Evolutionary conservation across 2,888 invertebrate genomes (phyloP).

Genomic region (Liopterus haemorrhoidalis): DNA sequence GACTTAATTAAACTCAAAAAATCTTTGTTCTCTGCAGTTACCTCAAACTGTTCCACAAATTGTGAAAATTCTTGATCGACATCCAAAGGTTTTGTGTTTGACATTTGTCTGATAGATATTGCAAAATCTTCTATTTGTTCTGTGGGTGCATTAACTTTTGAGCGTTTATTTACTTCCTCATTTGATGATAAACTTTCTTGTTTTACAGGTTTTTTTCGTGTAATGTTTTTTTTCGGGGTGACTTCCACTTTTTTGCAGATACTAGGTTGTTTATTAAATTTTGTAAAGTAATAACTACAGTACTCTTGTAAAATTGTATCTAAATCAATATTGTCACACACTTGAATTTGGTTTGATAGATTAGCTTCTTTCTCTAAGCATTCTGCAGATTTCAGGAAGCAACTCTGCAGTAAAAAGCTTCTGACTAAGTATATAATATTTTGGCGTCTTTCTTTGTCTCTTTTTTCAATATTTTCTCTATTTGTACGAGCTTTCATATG

Average conservation of each 20-base stretch:
- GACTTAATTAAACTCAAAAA: constrained; percentile 44
- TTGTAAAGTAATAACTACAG: constrained; percentile 75
- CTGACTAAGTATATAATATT: constrained; percentile 59
- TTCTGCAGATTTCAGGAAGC: constrained; percentile 58
- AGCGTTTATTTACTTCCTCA: constrained; percentile 31
- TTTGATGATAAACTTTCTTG: constrained; percentile 30
- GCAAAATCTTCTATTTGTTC: constrained; percentile 9
- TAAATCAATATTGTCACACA: constrained; percentile 90
- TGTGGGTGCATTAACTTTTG: constrained; percentile 17
- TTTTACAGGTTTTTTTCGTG: constrained; percentile 22
- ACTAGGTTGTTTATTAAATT: constrained; percentile 82
- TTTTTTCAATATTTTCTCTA: constrained; percentile 38
- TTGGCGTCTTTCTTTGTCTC: constrained; percentile 41
- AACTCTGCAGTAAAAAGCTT: constrained; percentile 62
- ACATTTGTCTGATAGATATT: constrained; percentile 12
- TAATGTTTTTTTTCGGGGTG: constrained; percentile 23
- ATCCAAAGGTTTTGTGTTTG: constrained; percentile 40
- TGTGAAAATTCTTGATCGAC: constrained; percentile 48
- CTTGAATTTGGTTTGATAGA: constrained; percentile 60
- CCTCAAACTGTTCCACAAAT: constrained; percentile 59
- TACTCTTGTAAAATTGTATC: constrained; percentile 85
- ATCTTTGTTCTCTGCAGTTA: constrained; percentile 35
- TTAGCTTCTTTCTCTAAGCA: constrained; percentile 66
- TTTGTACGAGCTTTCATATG: constrained; percentile 5
- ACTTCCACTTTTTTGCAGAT: constrained; percentile 56